Base-by-base conservation (phyloP, 2,888 invertebrate species). In the Aspidiotus destructor region DNA sequence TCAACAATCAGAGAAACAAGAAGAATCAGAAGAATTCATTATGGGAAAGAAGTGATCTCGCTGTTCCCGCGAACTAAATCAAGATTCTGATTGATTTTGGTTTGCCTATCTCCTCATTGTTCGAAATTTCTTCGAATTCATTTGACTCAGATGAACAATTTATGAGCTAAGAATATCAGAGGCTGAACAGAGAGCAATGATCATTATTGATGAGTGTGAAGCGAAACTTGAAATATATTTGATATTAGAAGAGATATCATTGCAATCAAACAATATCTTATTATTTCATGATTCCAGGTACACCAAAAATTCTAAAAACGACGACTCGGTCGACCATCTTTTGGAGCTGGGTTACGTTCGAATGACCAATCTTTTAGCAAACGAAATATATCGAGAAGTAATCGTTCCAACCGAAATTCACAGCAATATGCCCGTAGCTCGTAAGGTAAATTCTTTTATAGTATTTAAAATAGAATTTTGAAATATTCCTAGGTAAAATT, bases 251-350 rank as follows among this genome's bases (percentile, higher is more conserved):
- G n/a, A 41, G 52, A 60, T 10, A 17, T 54, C 15, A 62, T 54
- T 8, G 67, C 15, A 58, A 62, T 53, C 16, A 42, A 67, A 58
- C 16, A 57, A 13, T 57, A 44, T 60, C 11, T 60, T 13, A 54
- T 16, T 44, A 55, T 62, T 41, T 60, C 41, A 40, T 40, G n/a
- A 42, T 9, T 76, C 68, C 73, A 89, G 88, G 74, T 94, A 99
- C 77, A 97, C 94, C 0, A 96, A 98, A 77, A 92, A 93, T 63
- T 94, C 95, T 0, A 88, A 95, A 73, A 94, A 92, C 70, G 96
- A 98, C 75, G 96, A 98, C 79, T 95, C 96, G 0, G 95, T 97
- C 60, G 97, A 97, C 75, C 99, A 99, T 82, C 83, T 96, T 71
- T 80, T 99, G 63, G 99, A 99, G 76, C 81, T 99, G 60, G 98